phyloP scores from a whole-genome alignment of 2,113 vertebrate genomes.

The Hippopotamus amphibius region DNA sequence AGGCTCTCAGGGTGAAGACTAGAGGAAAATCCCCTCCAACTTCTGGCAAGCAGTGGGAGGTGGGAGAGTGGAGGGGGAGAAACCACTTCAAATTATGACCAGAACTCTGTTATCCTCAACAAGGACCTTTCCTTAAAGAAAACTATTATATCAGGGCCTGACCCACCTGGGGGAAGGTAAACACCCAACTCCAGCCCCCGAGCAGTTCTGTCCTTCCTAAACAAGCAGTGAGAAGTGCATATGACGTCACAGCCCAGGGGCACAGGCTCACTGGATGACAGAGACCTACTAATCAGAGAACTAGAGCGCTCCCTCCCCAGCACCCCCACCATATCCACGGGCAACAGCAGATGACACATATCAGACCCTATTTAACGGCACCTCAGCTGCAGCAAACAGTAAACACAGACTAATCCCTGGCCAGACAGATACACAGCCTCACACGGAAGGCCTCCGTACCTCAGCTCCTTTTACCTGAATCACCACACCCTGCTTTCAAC shows the following conservation, averaged over 20 bases:
- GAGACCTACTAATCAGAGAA: not conserved
- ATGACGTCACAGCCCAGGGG: not conserved
- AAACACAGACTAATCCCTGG: not conserved
- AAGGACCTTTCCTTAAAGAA: not conserved
- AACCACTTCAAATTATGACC: not conserved
- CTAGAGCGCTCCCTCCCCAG: not conserved
- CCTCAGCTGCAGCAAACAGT: not conserved
- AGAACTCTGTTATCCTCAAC: not conserved
- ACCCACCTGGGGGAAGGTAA: not conserved
- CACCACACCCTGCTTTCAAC: not conserved
- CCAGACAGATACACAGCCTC: not conserved
- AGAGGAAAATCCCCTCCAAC: no score
- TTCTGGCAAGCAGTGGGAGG: no score
- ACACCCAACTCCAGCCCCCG: not conserved
- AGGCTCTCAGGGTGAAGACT: not conserved
- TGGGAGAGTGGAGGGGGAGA: not conserved
- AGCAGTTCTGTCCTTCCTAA: not conserved
- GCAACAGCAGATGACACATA: not conserved
- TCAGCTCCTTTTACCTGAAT: not conserved
- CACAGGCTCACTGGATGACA: no score
- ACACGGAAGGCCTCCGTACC: not conserved
- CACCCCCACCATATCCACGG: not conserved
- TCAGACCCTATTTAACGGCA: not conserved
- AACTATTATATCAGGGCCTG: not conserved
- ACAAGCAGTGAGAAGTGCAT: not conserved